A percentile compares a stretch with the other conserved stretches of the same genome.
Conservation (phyloP, 2,888 invertebrate species). For the Cybosia mesomella region DNA sequence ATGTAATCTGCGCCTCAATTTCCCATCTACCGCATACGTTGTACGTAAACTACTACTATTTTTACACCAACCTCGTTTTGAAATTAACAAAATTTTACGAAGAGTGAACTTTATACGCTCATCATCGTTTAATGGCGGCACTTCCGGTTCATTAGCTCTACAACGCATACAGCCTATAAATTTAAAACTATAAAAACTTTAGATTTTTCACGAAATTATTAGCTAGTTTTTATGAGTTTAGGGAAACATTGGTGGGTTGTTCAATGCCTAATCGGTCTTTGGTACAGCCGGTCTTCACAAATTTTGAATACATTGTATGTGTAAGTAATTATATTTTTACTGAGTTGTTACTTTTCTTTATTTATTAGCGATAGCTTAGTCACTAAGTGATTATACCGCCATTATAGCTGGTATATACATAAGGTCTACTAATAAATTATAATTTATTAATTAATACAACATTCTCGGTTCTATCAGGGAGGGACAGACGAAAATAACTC, state of each 20-base stretch:
- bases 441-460: no score
- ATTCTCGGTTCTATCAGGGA: no score
- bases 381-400: no score
- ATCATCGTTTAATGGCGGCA: slow-evolving; percentile 45
- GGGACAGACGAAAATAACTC: no score
- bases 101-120: slow-evolving; percentile 53
- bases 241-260: slow-evolving; percentile 9
- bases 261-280: background rate
- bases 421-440: no score
- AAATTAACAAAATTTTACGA: slow-evolving; percentile 55
- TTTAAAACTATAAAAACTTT: slow-evolving; percentile 43
- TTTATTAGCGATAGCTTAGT: no score
- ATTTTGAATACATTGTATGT: background rate
- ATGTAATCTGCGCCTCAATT: slow-evolving; percentile 1
- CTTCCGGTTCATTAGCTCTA: slow-evolving; percentile 55
- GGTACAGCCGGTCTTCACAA: background rate
- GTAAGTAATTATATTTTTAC: no score
- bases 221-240: slow-evolving; percentile 28
- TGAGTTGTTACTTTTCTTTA: no score
- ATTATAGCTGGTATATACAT: no score
- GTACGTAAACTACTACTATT: slow-evolving; percentile 33
- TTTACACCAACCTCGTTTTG: slow-evolving; percentile 55
- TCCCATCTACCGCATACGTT: background rate
- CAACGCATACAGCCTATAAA: slow-evolving; percentile 42
- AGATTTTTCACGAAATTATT: slow-evolving; percentile 45